Base-by-base conservation (phyloP, 2,888 invertebrate species). In the Arrhopalites spinosus region DNA sequence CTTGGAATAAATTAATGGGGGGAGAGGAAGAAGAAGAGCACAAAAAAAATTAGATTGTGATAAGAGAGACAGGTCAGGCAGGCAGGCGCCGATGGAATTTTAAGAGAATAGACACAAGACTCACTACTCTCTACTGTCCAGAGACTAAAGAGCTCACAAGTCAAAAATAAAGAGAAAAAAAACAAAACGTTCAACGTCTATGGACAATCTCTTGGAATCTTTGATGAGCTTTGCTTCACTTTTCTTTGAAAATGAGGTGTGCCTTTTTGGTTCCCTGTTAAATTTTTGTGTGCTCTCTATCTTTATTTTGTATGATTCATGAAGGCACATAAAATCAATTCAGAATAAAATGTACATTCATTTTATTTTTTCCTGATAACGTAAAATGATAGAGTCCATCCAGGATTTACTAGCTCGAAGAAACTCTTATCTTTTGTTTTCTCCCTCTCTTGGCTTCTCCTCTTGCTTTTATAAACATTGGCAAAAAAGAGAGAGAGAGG, bases 301-400 rank as follows among this genome's bases (percentile, higher is more conserved):
- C 27, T 59, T 59, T 23, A 13, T 59, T 27, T 63, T 15, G n/a
- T 50, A 50, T 30, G 63, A 63, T 63, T 63, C 63, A 63, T 63
- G 29, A 63, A 29, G 29, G 27, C 30, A 8, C 63, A 63, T 66
- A 66, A 66, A 66, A 66, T 66, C 66, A 66, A 66, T 66, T 43
- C 20, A 63, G 63, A 66, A 66, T 66, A 36, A 36, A 36, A 36
- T 36, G 36, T 36, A 36, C 36, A 36, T 36, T 11, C 36, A 36
- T 20, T 17, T 15, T n/a, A 50, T 50, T 50, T 15, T n/a, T 50
- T 50, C 50, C 50, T 50, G 63, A 63, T 63, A 63, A 29, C 27
- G 23, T 2, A n/a, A 29, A 17, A 63, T 63, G 63, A 63, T 63
- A n/a, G 27, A 63, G 29, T 29, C 23, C 27, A 20, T 27, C 61